phyloP scores from a whole-genome alignment of 2,797 vertebrate genomes.

The Gymnodraco acuticeps region DNA sequence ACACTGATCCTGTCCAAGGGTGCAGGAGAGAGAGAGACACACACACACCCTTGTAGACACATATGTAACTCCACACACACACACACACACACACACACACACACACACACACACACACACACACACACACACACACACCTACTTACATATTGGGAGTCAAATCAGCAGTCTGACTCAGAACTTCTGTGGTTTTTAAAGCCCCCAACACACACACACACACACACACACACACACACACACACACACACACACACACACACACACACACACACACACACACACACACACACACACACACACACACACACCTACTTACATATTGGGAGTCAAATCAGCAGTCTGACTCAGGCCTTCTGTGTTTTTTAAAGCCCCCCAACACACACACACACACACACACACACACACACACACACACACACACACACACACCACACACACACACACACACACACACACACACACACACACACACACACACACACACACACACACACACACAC shows the following conservation, averaged over 20 bases:
- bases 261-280: no score
- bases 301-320: conserved; percentile 10
- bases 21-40: no score
- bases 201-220: background rate
- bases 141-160: conserved; percentile 22
- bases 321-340: conserved; percentile 33
- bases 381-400: no score
- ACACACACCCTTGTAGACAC: conserved; percentile 1
- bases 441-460: conserved; percentile 1
- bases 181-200: conserved; percentile 51
- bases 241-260: conserved; percentile 5
- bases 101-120: no score
- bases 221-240: background rate
- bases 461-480: conserved; percentile 9
- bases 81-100: no score
- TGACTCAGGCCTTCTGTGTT: conserved; percentile 64
- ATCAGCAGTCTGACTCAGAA: conserved; percentile 55
- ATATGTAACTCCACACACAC: background rate
- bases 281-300: no score
- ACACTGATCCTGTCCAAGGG: no score
- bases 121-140: conserved; percentile 2
- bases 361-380: conserved; percentile 21
- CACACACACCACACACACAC: conserved; percentile 10
- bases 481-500: conserved; percentile 26
- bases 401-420: conserved; percentile 9